Evolutionary conservation across 2,797 vertebrate genomes (phyloP).

Genomic region (Hypotaenidia okinawae): DNA sequence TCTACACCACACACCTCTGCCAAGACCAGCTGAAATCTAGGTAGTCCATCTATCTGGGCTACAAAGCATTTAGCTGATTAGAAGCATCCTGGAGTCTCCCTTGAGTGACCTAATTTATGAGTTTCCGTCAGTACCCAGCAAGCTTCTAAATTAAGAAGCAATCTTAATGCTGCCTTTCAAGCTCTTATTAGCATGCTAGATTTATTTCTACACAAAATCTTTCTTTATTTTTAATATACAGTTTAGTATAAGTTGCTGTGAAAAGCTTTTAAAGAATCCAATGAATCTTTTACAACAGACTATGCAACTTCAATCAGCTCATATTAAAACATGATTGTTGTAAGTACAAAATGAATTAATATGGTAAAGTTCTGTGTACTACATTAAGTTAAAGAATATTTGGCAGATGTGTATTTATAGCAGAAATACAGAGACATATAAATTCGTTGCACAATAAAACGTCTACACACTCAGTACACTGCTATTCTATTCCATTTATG

Average conservation of each 20-base stretch:
- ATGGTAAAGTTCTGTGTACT: slow-evolving; percentile 41
- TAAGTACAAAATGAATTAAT: slow-evolving; percentile 72
- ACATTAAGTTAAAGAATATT: slow-evolving; percentile 68
- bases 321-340: slow-evolving; percentile 72
- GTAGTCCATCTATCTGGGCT: neutral
- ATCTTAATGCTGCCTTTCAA: slow-evolving; percentile 45
- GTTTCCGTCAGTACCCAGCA: slow-evolving; percentile 42
- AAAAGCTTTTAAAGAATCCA: slow-evolving; percentile 75
- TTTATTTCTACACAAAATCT: slow-evolving; percentile 65
- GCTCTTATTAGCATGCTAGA: slow-evolving; percentile 65
- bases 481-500: slow-evolving; percentile 67
- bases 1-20: neutral
- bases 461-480: slow-evolving; percentile 39
- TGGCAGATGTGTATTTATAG: slow-evolving; percentile 68
- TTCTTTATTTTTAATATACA: slow-evolving; percentile 70
- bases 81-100: neutral
- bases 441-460: slow-evolving; percentile 55
- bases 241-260: slow-evolving; percentile 54
- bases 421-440: slow-evolving; percentile 63
- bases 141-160: slow-evolving; percentile 36
- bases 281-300: slow-evolving; percentile 66
- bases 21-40: neutral
- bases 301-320: slow-evolving; percentile 62
- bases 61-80: neutral
- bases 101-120: neutral